Evolutionary conservation across 2,113 vertebrate genomes (phyloP), one percentile per base, ranked within the genome.

Genomic region (Pteronura brasiliensis): DNA sequence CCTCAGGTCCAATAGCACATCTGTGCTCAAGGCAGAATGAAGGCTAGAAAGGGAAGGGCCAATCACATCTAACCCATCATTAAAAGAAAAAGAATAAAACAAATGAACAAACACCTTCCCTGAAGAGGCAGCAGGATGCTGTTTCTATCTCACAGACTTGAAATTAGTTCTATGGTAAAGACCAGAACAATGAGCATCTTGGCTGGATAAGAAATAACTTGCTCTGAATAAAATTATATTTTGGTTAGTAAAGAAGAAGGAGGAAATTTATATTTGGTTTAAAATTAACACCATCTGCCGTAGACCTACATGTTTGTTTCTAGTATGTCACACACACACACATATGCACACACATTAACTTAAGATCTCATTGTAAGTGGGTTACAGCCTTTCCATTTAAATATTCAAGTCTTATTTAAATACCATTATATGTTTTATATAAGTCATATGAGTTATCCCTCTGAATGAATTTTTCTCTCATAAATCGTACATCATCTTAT

Each of bases 241-340:
- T 95, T 92, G n/a, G 15, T 86, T 89, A 31, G 34, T 76, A 92
- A 97, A 91, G 65, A 93, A 93, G 23, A 42, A 49, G 21, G 14
- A 12, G 6, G 8, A 42, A 69, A 36, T n/a, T 77, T 87, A 93
- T 8, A 72, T 49, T 47, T 85, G 20, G 6, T 25, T 94, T 85
- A 86, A 63, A 67, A 77, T 95, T 47, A 76, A 77, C 39, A 69
- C 87, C 67, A 23, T 76, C 29, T 49, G 34, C 59, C 36, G 55
- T 3, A 77, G 18, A 72, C 23, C 11, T 44, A 29, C 39, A 74
- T 31, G 31, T 71, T 63, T 83, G 13, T 79, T 81, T 77, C 57
- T 69, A 31, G 15, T 81, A 23, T 8, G 80, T 91, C 59, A 77
- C 4, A 63, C 2, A 42, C 39, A 23, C 5, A 52, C 55, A 93